Conservation (phyloP, 1,140 invertebrate species). For the Bombus vancouverensis region DNA sequence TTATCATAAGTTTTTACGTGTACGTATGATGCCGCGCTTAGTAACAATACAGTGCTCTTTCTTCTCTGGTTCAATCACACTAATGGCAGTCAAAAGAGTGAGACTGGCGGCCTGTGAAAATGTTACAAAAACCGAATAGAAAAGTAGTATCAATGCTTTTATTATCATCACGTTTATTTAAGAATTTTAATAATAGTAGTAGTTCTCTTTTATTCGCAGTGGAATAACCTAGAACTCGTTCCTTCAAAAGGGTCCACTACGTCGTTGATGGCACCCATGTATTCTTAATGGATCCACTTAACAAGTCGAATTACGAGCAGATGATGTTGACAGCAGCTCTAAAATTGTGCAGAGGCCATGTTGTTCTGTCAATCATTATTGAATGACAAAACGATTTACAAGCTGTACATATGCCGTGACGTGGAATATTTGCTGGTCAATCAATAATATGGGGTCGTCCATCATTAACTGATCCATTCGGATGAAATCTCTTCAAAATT, state of each 20-base stretch:
- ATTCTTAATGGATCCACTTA: constrained; percentile 59
- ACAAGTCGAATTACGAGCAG: constrained; percentile 61
- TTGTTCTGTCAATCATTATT: constrained; percentile 47
- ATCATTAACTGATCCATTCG: not conserved
- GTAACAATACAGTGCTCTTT: constrained; percentile 21
- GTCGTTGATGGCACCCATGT: constrained; percentile 45
- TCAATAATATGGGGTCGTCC: constrained; percentile 22
- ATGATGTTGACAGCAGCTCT: constrained; percentile 40
- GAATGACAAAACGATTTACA: constrained; percentile 54
- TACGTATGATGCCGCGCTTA: not conserved
- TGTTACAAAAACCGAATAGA: not conserved
- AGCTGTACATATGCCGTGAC: not conserved
- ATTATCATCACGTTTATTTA: not conserved
- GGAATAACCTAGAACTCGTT: constrained; percentile 33
- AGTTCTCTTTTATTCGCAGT: not conserved
- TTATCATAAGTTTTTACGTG: constrained; percentile 7
- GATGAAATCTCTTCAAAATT: not conserved
- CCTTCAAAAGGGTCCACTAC: constrained; percentile 13
- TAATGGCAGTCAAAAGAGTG: constrained; percentile 35
- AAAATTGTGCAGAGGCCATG: constrained; percentile 47
- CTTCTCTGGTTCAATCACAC: constrained; percentile 35
- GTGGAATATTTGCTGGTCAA: not conserved
- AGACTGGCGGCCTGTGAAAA: not conserved
- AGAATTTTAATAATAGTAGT: not conserved
- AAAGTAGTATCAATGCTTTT: not conserved